Conservation (phyloP, 2,113 vertebrate genomes). For the Vidua macroura region DNA sequence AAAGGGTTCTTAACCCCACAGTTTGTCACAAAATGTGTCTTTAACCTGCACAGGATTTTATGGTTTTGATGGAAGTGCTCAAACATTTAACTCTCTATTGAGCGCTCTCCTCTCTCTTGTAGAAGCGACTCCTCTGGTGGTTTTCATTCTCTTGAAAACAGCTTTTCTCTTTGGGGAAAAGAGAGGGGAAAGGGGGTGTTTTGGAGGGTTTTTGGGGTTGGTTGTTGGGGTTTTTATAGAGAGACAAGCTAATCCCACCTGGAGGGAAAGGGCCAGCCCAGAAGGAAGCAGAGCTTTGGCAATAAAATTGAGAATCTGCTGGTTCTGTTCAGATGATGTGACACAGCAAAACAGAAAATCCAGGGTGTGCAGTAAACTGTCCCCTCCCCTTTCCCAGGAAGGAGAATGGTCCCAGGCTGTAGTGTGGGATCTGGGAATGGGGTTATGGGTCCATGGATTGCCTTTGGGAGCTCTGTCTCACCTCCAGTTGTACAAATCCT, state of each 20-base stretch:
- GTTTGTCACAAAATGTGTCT: background rate
- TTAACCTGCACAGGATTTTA: background rate
- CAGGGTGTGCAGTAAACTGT: fast-evolving
- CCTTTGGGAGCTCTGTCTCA: background rate
- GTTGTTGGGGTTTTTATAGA: background rate
- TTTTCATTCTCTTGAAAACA: background rate
- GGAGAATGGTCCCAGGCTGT: too few species aligned
- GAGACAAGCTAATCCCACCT: too few species aligned
- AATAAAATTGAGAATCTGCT: background rate
- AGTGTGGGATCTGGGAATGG: background rate
- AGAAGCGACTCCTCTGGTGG: background rate
- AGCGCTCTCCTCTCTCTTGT: background rate
- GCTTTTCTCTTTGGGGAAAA: background rate
- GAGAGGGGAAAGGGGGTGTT: fast-evolving
- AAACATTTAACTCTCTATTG: background rate
- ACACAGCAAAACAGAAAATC: fast-evolving
- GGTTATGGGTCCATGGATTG: fast-evolving
- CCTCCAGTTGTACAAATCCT: too few species aligned
- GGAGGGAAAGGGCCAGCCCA: background rate
- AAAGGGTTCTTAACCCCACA: background rate
- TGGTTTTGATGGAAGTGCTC: background rate
- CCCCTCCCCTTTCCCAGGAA: background rate
- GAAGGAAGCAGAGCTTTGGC: background rate
- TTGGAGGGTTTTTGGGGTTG: background rate
- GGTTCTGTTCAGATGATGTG: background rate